Evolutionary conservation across 2,888 invertebrate species (phyloP).

Genomic region (Rhingia rostrata): DNA sequence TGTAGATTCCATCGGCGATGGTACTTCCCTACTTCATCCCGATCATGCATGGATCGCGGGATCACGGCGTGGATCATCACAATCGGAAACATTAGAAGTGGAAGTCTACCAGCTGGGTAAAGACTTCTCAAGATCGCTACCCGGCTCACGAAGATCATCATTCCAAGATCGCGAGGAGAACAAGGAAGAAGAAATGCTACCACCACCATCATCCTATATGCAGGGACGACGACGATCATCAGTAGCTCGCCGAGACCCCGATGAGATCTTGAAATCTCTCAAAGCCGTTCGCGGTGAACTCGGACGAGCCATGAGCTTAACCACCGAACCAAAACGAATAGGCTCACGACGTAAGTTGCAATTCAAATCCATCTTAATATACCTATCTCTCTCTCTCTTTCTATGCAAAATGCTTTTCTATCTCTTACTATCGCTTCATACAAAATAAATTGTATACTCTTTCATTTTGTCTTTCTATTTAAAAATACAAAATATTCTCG

Average conservation of each 20-base stretch:
- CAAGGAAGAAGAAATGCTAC: slow-evolving; percentile 84
- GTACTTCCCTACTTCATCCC: slow-evolving; percentile 91
- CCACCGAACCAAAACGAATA: slow-evolving; percentile 85
- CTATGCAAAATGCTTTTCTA: slow-evolving; percentile 12
- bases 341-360: slow-evolving; percentile 89
- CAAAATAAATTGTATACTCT: slow-evolving; percentile 50
- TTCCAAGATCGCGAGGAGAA: slow-evolving; percentile 89
- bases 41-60: slow-evolving; percentile 92
- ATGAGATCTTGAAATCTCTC: slow-evolving; percentile 91
- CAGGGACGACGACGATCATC: slow-evolving; percentile 91
- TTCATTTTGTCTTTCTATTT: slow-evolving; percentile 69
- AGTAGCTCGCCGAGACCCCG: slow-evolving; percentile 91
- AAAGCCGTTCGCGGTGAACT: slow-evolving; percentile 93
- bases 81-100: slow-evolving; percentile 93
- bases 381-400: slow-evolving; percentile 56
- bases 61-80: slow-evolving; percentile 93
- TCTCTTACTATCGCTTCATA: slow-evolving; percentile 74
- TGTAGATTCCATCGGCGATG: slow-evolving; percentile 90
- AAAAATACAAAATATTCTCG: slow-evolving; percentile 41
- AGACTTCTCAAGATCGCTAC: slow-evolving; percentile 93
- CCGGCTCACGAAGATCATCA: slow-evolving; percentile 92
- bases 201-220: slow-evolving; percentile 85
- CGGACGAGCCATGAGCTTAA: slow-evolving; percentile 91
- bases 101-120: slow-evolving; percentile 93
- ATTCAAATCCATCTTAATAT: slow-evolving; percentile 9